Percentiles rank a stretch among this genome's conserved stretches.
phyloP scores from a whole-genome alignment of 2,888 invertebrate species.

The Lasius fuliginosus region DNA sequence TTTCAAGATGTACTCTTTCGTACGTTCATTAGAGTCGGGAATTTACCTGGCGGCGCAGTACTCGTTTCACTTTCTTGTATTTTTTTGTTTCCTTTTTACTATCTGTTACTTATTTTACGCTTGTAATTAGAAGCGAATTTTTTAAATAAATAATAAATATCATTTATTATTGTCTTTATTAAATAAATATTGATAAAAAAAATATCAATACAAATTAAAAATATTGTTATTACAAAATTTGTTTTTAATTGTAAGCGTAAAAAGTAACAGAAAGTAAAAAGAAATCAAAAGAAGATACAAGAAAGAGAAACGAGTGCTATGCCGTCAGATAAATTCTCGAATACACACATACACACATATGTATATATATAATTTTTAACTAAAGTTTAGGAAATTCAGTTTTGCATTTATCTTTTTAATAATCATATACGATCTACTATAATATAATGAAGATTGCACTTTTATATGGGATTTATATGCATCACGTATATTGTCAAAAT shows the following conservation, averaged over 20 bases:
- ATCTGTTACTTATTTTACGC: not conserved
- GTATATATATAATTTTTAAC: not conserved
- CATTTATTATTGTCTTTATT: no score
- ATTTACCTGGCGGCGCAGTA: constrained; percentile 77
- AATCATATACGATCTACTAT: not conserved
- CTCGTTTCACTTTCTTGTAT: constrained; percentile 40
- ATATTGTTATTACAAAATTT: not conserved
- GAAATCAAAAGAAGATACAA: constrained; percentile 4
- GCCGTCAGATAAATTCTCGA: constrained; percentile 80
- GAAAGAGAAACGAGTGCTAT: constrained; percentile 30
- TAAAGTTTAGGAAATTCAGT: not conserved
- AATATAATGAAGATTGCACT: not conserved
- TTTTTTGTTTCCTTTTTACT: constrained; percentile 22
- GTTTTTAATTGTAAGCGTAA: not conserved
- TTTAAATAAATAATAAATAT: not conserved
- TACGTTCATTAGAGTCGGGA: constrained; percentile 82
- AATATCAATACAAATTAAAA: no score
- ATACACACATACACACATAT: no score
- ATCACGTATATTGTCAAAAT: not conserved
- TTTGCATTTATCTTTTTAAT: not conserved
- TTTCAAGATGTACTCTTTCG: constrained; percentile 80
- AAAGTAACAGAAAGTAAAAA: constrained; percentile 20
- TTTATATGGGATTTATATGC: not conserved
- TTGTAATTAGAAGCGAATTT: constrained; percentile 10
- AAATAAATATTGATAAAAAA: no score